Evolutionary conservation across 2,888 invertebrate species (phyloP).

Genomic region (Oscheius sp.): DNA sequence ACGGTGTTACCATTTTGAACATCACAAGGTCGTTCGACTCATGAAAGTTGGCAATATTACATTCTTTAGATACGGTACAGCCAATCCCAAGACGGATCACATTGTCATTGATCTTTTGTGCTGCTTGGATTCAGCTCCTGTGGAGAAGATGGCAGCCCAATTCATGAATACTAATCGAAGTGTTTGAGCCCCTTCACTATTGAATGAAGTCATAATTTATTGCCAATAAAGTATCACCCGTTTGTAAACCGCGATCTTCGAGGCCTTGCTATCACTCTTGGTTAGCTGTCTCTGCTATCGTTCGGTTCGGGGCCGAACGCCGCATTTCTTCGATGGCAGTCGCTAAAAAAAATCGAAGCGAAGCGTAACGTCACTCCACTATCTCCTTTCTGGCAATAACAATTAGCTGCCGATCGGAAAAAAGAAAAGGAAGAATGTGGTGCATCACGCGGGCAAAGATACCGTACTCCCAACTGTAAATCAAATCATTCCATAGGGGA

Average conservation of each 20-base stretch:
- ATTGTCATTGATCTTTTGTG: conserved; percentile 47
- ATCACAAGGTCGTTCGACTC: conserved; percentile 33
- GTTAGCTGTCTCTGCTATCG: background rate
- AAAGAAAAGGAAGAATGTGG: too few relatives aligned
- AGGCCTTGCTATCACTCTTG: background rate
- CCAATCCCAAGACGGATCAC: conserved; percentile 35
- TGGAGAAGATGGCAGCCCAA: conserved; percentile 24
- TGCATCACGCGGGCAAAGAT: too few relatives aligned
- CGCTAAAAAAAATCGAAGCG: background rate
- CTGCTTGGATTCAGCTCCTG: conserved; percentile 8
- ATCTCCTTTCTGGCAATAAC: background rate
- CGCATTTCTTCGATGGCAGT: background rate
- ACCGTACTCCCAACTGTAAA: too few relatives aligned
- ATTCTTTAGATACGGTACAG: conserved; percentile 10
- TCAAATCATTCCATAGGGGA: too few relatives aligned
- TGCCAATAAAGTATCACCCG: background rate
- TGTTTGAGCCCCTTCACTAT: background rate
- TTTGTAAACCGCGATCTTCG: conserved; percentile 14
- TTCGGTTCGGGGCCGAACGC: background rate
- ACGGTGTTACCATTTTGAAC: conserved; percentile 44
- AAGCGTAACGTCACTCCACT: conserved; percentile 3
- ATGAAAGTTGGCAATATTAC: background rate
- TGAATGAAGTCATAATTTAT: background rate
- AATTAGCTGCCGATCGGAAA: too few relatives aligned
- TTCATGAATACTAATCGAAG: conserved; percentile 28